A percentile compares a stretch with the other conserved stretches of the same genome.
Evolutionary conservation across 2,888 invertebrate species (phyloP).

Genomic region (Aricia artaxerxes): DNA sequence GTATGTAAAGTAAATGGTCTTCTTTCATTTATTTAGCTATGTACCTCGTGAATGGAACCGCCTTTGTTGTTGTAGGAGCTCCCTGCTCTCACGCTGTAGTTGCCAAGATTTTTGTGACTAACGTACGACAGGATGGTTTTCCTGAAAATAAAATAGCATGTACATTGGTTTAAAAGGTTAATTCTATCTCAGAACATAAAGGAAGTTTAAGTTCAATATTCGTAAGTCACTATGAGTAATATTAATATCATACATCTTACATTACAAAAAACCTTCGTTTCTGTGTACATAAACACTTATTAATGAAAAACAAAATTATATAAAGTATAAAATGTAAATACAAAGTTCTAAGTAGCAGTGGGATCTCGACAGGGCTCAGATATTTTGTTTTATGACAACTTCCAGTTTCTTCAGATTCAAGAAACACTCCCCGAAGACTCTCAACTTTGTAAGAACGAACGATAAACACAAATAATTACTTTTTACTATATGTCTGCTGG

Average conservation of each 20-base stretch:
- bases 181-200: no score
- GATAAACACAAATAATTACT: neutral
- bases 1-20: neutral
- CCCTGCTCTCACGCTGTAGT: slow-evolving; percentile 60
- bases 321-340: neutral
- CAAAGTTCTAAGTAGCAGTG: neutral
- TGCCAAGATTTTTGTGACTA: slow-evolving; percentile 57
- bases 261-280: no score
- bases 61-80: slow-evolving; percentile 70
- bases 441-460: neutral
- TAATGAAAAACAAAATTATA: neutral
- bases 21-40: neutral
- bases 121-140: slow-evolving; percentile 61
- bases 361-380: neutral
- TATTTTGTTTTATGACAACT: slow-evolving; percentile 19
- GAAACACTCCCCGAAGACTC: neutral
- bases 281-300: no score
- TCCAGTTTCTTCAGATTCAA: neutral
- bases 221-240: no score
- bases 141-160: slow-evolving; percentile 48
- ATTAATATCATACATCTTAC: no score
- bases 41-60: slow-evolving; percentile 60
- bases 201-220: no score
- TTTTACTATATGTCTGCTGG: neutral
- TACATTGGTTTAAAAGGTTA: no score